Evolutionary conservation across 2,797 vertebrate species (phyloP), one percentile per base, ranked within the genome.

Genomic region (Arremon brunneinucha): DNA sequence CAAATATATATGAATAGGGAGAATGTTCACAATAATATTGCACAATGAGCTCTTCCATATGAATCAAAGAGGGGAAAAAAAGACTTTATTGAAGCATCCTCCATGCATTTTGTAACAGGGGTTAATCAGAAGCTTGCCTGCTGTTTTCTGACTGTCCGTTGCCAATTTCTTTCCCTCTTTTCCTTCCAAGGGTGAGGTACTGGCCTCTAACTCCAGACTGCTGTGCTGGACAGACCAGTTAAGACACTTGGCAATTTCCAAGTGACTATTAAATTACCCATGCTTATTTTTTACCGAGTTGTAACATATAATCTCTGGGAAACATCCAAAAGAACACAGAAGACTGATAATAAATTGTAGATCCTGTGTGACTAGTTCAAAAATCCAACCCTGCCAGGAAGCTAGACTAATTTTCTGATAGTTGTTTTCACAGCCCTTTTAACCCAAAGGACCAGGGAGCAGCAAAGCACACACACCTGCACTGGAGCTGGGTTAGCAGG

Each of bases 181-280:
- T 87, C 60, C 39, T 93, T 91, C 76, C 72, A 90, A 83, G 78
- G 37, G 47, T 69, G 55, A 90, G 57, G 52, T 70, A 62, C 79
- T 87, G 79, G 69, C 79, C 87, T 95, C 20, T 62, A 12, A 46
- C 28, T 81, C 7, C 3, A 4, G 35, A 88, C 72, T 88, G 89
- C 76, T 94, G 72, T 81, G 65, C 55, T 94, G 89, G 69, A 93
- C 62, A 89, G 82, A 89, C 11, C 27, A 64, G 68, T 85, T 76
- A 82, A 67, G 67, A 67, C 53, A 80, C 62, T 18, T 89, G 82
- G 49, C 87, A 83, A 78, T 80, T 94, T 94, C 53, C 39, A 90
- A 86, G 69, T 62, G 27, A 53, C 62, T 91, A 62, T 95, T 83
- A 85, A 87, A 92, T 91, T 93, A 93, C 64, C 23, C 52, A 12